Percentiles rank a stretch among this genome's conserved stretches.
Evolutionary conservation across 2,113 vertebrate species (phyloP).

Genomic region (Pangasianodon hypophthalmus): DNA sequence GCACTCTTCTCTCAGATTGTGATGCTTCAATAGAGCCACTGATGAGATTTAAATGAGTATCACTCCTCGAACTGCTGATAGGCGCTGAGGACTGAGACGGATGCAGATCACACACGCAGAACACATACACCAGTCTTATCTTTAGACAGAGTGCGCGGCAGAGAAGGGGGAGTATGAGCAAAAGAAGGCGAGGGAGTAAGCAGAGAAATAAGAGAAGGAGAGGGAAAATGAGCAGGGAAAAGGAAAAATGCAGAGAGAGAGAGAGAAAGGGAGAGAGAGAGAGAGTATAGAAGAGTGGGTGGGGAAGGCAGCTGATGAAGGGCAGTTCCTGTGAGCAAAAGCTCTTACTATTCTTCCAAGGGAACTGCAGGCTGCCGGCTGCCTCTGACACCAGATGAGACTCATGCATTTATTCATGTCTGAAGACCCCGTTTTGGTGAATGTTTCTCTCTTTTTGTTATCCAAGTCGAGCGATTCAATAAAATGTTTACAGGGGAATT

Average conservation of each 20-base stretch:
- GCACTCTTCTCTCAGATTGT: conserved; percentile 29
- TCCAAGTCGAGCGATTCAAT: conserved; percentile 20
- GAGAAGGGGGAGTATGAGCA: neutral
- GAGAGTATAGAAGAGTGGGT: neutral
- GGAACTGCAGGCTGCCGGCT: conserved; percentile 34
- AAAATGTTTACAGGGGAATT: conserved; percentile 52
- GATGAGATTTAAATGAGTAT: conserved; percentile 57
- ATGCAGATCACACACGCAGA: conserved; percentile 46
- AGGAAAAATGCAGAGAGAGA: neutral
- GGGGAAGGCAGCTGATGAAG: conserved; percentile 16
- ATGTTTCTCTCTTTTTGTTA: conserved; percentile 25
- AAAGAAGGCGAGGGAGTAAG: neutral
- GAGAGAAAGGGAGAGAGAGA: conserved; percentile 7
- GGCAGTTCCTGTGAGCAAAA: conserved; percentile 39
- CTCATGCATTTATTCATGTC: conserved; percentile 53
- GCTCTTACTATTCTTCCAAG: conserved; percentile 29
- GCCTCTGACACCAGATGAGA: conserved; percentile 47
- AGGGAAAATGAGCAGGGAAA: neutral
- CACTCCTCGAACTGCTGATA: conserved; percentile 32
- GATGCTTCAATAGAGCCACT: conserved; percentile 50
- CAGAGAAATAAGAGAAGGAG: neutral
- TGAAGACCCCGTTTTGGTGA: conserved; percentile 39
- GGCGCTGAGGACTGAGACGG: conserved; percentile 28
- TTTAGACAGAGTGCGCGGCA: conserved; percentile 11
- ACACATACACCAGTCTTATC: conserved; percentile 40